Evolutionary conservation across 2,888 invertebrate species (phyloP).

Genomic region (Corbicula japonica): DNA sequence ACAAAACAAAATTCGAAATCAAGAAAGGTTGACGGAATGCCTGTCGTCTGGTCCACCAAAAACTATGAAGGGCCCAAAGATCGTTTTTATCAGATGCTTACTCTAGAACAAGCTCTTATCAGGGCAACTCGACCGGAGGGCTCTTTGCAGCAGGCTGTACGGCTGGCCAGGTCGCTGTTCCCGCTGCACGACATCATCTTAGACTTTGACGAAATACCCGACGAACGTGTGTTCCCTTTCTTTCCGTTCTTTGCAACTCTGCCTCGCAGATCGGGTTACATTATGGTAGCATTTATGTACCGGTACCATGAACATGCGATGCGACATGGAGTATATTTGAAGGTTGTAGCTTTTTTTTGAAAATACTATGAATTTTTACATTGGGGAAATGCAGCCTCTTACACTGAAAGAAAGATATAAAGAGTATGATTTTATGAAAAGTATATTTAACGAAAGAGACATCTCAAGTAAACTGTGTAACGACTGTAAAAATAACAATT

Average conservation of each 20-base stretch:
- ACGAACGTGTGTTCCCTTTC: neutral
- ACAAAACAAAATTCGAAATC: neutral
- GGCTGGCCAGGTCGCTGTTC: neutral
- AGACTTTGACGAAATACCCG: slow-evolving; percentile 9
- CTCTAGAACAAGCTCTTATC: neutral
- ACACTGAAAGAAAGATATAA: neutral
- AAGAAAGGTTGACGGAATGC: neutral
- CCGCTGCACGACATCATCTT: neutral
- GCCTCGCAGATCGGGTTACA: neutral
- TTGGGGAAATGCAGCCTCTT: no score
- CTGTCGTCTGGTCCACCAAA: neutral
- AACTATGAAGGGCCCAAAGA: neutral
- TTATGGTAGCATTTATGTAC: slow-evolving; percentile 28
- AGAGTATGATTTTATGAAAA: no score
- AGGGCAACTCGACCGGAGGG: neutral
- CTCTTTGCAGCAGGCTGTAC: neutral
- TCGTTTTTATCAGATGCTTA: slow-evolving; percentile 1
- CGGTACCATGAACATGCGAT: slow-evolving; percentile 32
- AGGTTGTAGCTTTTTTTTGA: slow-evolving; percentile 8
- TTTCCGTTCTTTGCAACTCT: neutral
- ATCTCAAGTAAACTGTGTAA: no score
- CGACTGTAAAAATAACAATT: no score
- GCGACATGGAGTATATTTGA: slow-evolving; percentile 34
- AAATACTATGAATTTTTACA: neutral
- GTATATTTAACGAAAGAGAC: no score